Conservation (phyloP, 2,888 invertebrate genomes). For the Agelastica alni region DNA sequence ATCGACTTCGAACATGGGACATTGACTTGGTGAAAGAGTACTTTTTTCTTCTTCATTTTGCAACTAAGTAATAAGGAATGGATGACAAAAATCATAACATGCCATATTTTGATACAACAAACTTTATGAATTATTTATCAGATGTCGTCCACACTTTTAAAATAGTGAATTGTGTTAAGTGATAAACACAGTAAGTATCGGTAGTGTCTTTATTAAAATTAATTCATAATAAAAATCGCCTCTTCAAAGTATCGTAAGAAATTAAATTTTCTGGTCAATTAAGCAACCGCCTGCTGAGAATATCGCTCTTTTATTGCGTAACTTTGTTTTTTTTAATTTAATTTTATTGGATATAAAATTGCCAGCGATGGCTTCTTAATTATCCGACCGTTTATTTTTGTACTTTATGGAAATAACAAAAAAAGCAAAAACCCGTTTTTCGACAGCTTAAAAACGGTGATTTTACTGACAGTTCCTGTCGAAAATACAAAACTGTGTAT, state of each 20-base stretch:
- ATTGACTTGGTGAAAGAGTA: too few species aligned
- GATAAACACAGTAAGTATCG: too few species aligned
- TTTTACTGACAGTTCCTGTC: conserved; percentile 8
- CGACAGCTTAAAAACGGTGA: conserved; percentile 1
- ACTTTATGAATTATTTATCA: too few species aligned
- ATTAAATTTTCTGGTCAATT: conserved; percentile 2
- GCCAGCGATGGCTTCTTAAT: conserved; percentile 13
- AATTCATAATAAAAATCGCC: neutral
- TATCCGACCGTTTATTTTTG: conserved; percentile 13
- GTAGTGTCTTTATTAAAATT: too few species aligned
- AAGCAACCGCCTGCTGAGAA: conserved; percentile 8
- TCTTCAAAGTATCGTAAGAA: neutral
- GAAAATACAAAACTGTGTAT: conserved; percentile 1
- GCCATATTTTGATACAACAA: too few species aligned
- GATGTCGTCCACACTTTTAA: too few species aligned
- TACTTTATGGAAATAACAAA: conserved; percentile 5
- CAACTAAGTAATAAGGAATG: too few species aligned
- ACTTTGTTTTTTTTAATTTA: conserved; percentile 18
- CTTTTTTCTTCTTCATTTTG: too few species aligned
- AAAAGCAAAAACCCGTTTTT: conserved; percentile 13
- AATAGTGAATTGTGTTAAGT: too few species aligned
- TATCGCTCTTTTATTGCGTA: conserved; percentile 18
- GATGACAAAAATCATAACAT: too few species aligned
- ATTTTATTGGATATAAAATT: conserved; percentile 19
- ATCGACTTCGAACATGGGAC: too few species aligned